These are phyloP conservation scores for Myiozetetes cayanensis DNA, from an alignment of 2,113 vertebrate genomes.

Conservation along the genomic window DNA sequence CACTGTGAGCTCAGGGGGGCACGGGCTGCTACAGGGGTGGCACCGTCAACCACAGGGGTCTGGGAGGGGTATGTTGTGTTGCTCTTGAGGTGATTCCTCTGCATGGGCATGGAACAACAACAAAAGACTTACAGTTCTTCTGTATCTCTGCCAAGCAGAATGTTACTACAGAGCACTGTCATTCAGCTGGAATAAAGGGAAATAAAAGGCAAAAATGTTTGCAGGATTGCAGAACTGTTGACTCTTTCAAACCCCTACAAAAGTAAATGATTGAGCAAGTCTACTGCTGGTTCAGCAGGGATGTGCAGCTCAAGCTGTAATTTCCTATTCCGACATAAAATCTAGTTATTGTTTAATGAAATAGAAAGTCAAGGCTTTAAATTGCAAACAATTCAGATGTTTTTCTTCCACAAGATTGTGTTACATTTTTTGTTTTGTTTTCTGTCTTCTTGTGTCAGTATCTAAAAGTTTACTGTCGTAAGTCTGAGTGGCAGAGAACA, in stretches of 20 bases:
- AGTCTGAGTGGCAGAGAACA: not conserved
- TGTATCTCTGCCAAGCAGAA: not conserved
- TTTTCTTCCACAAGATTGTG: not conserved
- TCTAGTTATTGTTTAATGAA: conserved; percentile 29
- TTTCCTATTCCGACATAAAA: not conserved
- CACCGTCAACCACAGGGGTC: not conserved
- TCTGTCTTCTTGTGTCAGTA: not conserved
- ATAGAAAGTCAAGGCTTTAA: not conserved
- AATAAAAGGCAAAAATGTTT: not conserved
- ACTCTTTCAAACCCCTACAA: not conserved
- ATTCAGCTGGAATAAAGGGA: not conserved
- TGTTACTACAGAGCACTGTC: not conserved
- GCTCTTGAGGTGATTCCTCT: not conserved
- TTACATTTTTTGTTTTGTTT: not conserved
- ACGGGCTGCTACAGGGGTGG: not conserved
- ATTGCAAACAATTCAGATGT: not conserved
- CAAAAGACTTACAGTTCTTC: not conserved
- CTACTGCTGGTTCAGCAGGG: not conserved
- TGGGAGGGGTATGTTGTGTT: rapidly evolving
- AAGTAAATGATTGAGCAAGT: not conserved
- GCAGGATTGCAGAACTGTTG: not conserved
- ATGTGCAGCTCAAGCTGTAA: not conserved
- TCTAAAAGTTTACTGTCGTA: not conserved
- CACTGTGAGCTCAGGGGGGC: not conserved
- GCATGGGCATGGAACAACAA: rapidly evolving